phyloP scores from a whole-genome alignment of 2,113 vertebrate genomes.

The Pangasianodon gigas region DNA sequence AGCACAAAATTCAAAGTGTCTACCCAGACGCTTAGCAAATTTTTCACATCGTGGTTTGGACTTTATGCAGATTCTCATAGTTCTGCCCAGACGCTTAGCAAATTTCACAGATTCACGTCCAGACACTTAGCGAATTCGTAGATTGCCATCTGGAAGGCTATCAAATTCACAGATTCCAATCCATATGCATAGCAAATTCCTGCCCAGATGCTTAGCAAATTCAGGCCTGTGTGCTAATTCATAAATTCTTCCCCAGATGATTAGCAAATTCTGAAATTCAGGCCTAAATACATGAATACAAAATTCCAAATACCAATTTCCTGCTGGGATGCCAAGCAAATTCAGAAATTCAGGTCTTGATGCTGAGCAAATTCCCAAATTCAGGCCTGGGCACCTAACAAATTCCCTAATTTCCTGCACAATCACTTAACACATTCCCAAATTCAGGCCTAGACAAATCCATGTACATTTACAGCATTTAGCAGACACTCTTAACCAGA shows the following conservation, averaged over 20 bases:
- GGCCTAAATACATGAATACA: neutral
- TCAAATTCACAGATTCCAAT: neutral
- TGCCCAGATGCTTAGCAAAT: neutral
- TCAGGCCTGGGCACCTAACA: neutral
- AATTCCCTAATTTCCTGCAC: neutral
- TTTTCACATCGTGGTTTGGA: neutral
- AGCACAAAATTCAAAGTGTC: neutral
- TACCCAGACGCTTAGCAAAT: neutral
- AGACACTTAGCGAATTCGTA: neutral
- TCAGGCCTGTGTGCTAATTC: neutral
- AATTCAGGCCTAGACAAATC: neutral
- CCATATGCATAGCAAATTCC: neutral
- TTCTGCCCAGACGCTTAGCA: too few species aligned
- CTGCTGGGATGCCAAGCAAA: neutral
- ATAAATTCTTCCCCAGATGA: neutral
- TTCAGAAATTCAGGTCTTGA: neutral
- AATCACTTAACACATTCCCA: neutral
- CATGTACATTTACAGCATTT: neutral
- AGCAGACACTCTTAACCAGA: neutral
- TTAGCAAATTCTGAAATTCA: neutral
- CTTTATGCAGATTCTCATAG: neutral
- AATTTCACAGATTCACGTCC: neutral
- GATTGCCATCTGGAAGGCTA: neutral
- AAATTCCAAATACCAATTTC: neutral
- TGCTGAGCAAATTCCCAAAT: neutral